Percentiles rank a stretch among this genome's conserved stretches.
Evolutionary conservation across 1,140 invertebrate species (phyloP).

Genomic region (Drosophila jambulina): DNA sequence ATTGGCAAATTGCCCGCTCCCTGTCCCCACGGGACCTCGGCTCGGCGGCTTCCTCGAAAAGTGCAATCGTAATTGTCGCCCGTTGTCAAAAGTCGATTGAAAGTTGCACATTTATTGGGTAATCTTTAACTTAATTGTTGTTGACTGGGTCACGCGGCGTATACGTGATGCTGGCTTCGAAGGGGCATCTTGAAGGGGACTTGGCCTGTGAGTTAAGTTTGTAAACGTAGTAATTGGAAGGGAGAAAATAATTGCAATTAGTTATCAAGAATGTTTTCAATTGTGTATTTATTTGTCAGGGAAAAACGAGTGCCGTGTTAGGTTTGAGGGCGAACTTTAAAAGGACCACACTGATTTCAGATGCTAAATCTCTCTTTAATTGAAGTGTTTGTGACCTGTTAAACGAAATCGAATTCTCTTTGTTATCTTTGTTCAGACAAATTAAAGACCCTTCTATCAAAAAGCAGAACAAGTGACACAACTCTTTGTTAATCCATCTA

Average conservation of each 20-base stretch:
- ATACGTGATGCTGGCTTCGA: conserved; percentile 17
- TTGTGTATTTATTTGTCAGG: too few relatives aligned
- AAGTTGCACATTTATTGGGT: conserved; percentile 29
- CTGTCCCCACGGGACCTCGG: conserved; percentile 21
- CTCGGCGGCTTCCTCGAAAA: conserved; percentile 23
- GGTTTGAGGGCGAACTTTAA: too few relatives aligned
- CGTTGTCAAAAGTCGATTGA: conserved; percentile 35
- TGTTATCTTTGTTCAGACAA: neutral
- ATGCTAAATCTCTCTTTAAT: too few relatives aligned
- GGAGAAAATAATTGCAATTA: neutral
- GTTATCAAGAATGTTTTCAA: neutral
- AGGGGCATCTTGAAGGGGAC: neutral
- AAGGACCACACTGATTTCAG: too few relatives aligned
- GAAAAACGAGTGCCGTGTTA: too few relatives aligned
- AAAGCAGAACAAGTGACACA: neutral
- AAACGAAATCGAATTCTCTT: neutral
- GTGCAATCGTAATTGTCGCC: conserved; percentile 26
- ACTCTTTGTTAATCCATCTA: neutral
- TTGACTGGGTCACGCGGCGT: conserved; percentile 1
- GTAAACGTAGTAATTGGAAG: neutral
- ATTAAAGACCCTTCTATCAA: neutral
- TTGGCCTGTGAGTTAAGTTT: neutral
- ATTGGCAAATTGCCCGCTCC: conserved; percentile 65
- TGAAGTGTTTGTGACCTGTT: too few relatives aligned
- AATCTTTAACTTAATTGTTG: conserved; percentile 27